Percentiles rank a stretch among this genome's conserved stretches.
phyloP scores from a whole-genome alignment of 2,888 invertebrate species.

The Drepanosiphum platanoidis region DNA sequence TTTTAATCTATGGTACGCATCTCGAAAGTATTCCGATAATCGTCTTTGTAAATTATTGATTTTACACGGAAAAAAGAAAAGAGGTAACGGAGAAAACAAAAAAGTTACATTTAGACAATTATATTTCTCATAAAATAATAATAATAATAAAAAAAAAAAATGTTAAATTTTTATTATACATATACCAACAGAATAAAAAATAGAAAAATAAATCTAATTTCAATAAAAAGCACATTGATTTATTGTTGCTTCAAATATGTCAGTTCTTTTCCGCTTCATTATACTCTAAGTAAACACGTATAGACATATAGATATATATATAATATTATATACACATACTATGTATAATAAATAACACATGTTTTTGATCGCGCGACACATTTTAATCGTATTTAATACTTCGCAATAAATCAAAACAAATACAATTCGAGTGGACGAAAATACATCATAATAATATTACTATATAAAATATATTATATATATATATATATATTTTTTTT shows the following conservation, averaged over 20 bases:
- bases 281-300: neutral
- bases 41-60: too few species aligned
- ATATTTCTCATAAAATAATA: constrained; percentile 32
- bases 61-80: too few species aligned
- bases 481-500: neutral
- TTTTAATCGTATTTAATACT: neutral
- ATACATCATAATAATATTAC: too few species aligned
- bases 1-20: too few species aligned
- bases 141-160: constrained; percentile 7
- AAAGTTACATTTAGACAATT: neutral
- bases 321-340: neutral
- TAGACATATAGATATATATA: neutral
- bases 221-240: constrained; percentile 40
- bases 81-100: neutral
- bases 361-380: neutral
- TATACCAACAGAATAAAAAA: constrained; percentile 36
- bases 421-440: neutral
- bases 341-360: neutral
- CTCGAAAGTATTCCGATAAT: too few species aligned
- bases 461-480: too few species aligned
- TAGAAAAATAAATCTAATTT: constrained; percentile 14
- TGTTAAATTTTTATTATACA: constrained; percentile 40
- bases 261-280: constrained; percentile 34
- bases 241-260: constrained; percentile 21
- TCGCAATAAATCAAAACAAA: neutral